phyloP scores from a whole-genome alignment of 2,888 invertebrate species.

The Tenthredo scrophulariae region DNA sequence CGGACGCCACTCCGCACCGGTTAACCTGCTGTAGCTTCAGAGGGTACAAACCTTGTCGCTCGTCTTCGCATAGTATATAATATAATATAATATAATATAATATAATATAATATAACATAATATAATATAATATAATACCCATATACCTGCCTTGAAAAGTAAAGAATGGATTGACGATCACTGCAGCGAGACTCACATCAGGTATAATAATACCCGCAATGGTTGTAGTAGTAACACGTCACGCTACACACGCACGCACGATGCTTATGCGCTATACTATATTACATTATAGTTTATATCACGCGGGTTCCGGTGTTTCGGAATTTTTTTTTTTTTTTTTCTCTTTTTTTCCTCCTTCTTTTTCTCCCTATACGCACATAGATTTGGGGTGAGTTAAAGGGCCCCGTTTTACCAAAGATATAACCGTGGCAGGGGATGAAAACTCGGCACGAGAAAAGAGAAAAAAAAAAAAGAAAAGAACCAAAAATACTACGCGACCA shows the following conservation, averaged over 20 bases:
- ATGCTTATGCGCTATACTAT: not conserved
- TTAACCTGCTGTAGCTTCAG: not conserved
- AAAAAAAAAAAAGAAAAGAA: not conserved
- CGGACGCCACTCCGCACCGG: not conserved
- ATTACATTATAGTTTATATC: conserved; percentile 10
- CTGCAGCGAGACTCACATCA: not conserved
- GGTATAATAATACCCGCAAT: conserved; percentile 9
- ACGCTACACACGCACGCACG: not conserved
- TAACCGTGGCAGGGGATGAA: conserved; percentile 3
- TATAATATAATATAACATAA: not conserved
- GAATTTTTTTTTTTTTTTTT: not conserved
- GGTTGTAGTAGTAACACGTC: not conserved
- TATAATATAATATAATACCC: not conserved
- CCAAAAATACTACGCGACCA: not conserved
- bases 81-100: not conserved
- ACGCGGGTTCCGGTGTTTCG: conserved; percentile 23
- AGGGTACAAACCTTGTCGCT: conserved; percentile 5
- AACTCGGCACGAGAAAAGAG: not conserved
- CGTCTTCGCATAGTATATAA: not conserved
- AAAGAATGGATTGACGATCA: not conserved
- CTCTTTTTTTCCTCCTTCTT: no score
- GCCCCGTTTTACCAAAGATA: not conserved
- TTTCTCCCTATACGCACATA: not conserved
- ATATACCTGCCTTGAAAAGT: not conserved
- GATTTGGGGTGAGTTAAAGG: not conserved